Percentiles rank a stretch among this genome's conserved stretches.
Evolutionary conservation across 2,797 vertebrate species (phyloP).

Genomic region (Arctocebus calabarensis): DNA sequence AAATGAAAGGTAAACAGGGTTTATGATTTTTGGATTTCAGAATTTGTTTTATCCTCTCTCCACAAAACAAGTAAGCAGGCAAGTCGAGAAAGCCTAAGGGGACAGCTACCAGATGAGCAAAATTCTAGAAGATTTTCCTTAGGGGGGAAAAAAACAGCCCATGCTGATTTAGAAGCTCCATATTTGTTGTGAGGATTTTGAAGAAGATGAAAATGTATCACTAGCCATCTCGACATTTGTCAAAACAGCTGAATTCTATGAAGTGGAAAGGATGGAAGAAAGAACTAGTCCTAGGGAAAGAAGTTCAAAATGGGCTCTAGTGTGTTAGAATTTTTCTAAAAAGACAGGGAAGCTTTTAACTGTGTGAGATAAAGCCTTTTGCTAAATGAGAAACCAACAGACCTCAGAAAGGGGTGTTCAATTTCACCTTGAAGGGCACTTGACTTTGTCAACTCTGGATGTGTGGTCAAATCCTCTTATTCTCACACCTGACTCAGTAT

Average conservation of each 20-base stretch:
- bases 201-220: slow-evolving; percentile 34
- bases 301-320: neutral
- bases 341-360: slow-evolving; percentile 33
- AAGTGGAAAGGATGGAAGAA: slow-evolving; percentile 22
- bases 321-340: slow-evolving; percentile 49
- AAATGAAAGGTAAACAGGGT: neutral
- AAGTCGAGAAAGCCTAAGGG: neutral
- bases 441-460: neutral
- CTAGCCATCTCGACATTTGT: slow-evolving; percentile 46
- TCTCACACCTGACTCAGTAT: neutral
- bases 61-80: neutral
- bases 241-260: slow-evolving; percentile 53
- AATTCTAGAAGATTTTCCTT: slow-evolving; percentile 35
- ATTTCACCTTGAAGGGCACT: neutral
- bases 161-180: neutral
- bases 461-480: neutral
- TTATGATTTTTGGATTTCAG: neutral
- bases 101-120: neutral
- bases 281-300: neutral
- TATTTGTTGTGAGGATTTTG: neutral
- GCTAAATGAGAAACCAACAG: slow-evolving; percentile 22
- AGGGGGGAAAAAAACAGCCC: no score
- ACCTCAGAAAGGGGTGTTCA: neutral
- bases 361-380: slow-evolving; percentile 4
- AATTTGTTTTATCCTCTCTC: neutral